These are phyloP conservation scores for Entelurus aequoreus DNA, from an alignment of 2,113 vertebrate species.

Conservation along the genomic window DNA sequence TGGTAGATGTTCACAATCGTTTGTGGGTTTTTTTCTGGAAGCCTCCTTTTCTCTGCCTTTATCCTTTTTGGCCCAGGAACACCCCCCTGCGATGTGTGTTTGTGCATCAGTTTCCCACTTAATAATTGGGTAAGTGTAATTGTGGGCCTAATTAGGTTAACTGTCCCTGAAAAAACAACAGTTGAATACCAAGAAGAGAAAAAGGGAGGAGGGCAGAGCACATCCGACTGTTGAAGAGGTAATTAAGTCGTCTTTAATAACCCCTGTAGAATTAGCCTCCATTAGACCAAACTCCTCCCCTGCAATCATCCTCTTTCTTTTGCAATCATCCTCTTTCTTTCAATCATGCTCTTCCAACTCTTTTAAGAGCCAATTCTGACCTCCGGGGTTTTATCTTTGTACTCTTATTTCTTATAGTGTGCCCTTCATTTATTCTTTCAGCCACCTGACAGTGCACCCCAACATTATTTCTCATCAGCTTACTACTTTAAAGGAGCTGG, in stretches of 20 bases:
- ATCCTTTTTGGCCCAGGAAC: conserved; percentile 19
- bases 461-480: background rate
- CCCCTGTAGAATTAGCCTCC: conserved; percentile 41
- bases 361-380: conserved; percentile 8
- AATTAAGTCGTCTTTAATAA: conserved; percentile 61
- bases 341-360: background rate
- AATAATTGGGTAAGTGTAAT: conserved; percentile 26
- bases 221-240: conserved; percentile 44
- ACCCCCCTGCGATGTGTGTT: conserved; percentile 18
- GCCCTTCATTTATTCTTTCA: background rate
- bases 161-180: conserved; percentile 20
- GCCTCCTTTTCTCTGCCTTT: conserved; percentile 13
- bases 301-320: conserved; percentile 13
- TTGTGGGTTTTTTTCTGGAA: conserved; percentile 7
- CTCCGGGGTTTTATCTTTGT: no score
- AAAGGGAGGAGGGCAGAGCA: conserved; percentile 39
- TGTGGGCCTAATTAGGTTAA: conserved; percentile 58
- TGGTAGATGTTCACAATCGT: conserved; percentile 37
- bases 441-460: background rate
- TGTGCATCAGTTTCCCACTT: conserved; percentile 1
- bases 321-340: background rate
- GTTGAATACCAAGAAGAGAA: conserved; percentile 1
- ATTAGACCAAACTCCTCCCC: conserved; percentile 16
- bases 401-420: background rate
- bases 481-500: background rate